These are phyloP conservation scores for Florisuga fusca DNA, from an alignment of 2,797 vertebrate species.

Conservation along the genomic window DNA sequence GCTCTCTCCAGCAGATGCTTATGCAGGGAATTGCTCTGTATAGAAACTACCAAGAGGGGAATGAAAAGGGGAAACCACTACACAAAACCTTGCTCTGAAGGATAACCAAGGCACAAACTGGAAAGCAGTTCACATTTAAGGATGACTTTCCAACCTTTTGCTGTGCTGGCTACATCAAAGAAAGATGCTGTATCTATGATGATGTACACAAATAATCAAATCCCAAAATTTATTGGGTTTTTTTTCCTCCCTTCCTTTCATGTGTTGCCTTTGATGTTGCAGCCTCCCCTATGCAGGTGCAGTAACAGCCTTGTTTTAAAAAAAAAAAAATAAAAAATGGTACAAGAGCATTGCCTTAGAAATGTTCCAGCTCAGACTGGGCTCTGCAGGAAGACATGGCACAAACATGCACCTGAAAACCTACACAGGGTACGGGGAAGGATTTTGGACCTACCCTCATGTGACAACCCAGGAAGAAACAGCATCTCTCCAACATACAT, in stretches of 20 bases:
- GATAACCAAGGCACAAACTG: not conserved
- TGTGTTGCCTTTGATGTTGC: slow-evolving; percentile 56
- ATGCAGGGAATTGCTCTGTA: not conserved
- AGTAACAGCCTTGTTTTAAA: not conserved
- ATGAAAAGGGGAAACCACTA: not conserved
- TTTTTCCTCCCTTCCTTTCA: not conserved
- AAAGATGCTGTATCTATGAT: not conserved
- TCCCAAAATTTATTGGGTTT: not conserved
- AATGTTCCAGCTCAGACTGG: not conserved
- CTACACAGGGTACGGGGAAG: not conserved
- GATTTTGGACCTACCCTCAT: not conserved
- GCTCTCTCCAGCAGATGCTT: not conserved
- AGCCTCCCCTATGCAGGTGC: slow-evolving; percentile 12
- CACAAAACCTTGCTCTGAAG: not conserved
- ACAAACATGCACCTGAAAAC: not conserved
- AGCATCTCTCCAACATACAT: not conserved
- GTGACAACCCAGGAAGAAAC: not conserved
- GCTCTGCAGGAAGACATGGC: not conserved
- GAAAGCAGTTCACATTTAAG: not conserved
- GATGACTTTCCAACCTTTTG: not conserved
- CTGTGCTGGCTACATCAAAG: slow-evolving; percentile 50
- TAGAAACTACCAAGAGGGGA: not conserved
- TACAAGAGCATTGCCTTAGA: not conserved
- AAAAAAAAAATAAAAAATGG: not conserved
- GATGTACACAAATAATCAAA: slow-evolving; percentile 60